A percentile compares a stretch with the other conserved stretches of the same genome.
Evolutionary conservation across 2,888 invertebrate genomes (phyloP).

Genomic region (Volucella inflata): DNA sequence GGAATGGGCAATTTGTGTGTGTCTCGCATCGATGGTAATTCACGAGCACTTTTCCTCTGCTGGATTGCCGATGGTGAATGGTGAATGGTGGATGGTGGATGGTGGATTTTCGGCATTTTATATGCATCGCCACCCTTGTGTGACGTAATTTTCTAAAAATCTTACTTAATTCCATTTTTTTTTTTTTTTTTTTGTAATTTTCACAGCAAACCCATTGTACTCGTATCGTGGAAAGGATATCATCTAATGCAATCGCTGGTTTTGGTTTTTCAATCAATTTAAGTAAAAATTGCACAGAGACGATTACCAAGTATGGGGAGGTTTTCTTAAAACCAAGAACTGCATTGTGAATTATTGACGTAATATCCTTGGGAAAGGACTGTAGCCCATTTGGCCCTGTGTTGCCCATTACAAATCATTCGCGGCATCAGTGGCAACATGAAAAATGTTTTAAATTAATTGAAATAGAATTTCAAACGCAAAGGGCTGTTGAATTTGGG

Average conservation of each 20-base stretch:
- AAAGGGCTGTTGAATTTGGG: not conserved
- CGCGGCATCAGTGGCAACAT: slow-evolving; percentile 63
- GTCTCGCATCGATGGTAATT: slow-evolving; percentile 72
- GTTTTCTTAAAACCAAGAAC: slow-evolving; percentile 40
- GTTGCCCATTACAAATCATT: slow-evolving; percentile 68
- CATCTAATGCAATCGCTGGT: slow-evolving; percentile 61
- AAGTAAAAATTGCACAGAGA: slow-evolving; percentile 30
- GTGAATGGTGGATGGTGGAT: too few relatives aligned
- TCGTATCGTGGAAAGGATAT: not conserved
- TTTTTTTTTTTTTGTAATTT: slow-evolving; percentile 4
- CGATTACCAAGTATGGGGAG: slow-evolving; percentile 1
- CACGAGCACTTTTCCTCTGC: slow-evolving; percentile 38
- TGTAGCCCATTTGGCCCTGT: not conserved
- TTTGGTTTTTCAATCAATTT: slow-evolving; percentile 62
- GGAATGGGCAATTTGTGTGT: slow-evolving; percentile 69
- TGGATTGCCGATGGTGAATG: slow-evolving; percentile 7
- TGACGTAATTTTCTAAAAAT: slow-evolving; percentile 64
- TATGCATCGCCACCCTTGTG: slow-evolving; percentile 73
- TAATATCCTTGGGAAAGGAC: slow-evolving; percentile 56
- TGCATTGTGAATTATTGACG: slow-evolving; percentile 64
- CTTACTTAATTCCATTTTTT: slow-evolving; percentile 53
- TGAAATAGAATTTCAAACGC: slow-evolving; percentile 70
- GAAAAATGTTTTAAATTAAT: slow-evolving; percentile 74
- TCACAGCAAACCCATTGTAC: not conserved
- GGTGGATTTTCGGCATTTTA: slow-evolving; percentile 64